Evolutionary conservation across 2,113 vertebrate species (phyloP).

Genomic region (Gymnorhina tibicen): DNA sequence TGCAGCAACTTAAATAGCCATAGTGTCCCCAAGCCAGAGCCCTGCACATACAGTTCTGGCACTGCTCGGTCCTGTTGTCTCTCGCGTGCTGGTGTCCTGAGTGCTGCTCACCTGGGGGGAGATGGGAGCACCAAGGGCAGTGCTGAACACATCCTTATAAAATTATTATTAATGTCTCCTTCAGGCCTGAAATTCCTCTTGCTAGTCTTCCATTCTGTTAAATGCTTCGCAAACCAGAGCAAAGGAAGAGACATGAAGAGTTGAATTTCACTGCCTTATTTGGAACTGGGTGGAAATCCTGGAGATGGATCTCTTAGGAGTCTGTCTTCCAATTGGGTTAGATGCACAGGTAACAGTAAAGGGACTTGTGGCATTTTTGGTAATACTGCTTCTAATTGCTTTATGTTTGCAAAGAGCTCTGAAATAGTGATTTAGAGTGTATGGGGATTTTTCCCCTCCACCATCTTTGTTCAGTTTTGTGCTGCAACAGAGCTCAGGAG

Average conservation of each 20-base stretch:
- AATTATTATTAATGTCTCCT: constrained; percentile 60
- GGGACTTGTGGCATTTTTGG: constrained; percentile 27
- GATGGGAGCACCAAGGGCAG: neutral
- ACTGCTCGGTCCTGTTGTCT: neutral
- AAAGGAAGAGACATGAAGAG: constrained; percentile 65
- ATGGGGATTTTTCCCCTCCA: neutral
- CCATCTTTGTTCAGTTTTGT: neutral
- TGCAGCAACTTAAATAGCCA: neutral
- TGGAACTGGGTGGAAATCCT: constrained; percentile 64
- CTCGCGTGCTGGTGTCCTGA: neutral
- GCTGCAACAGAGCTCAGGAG: neutral
- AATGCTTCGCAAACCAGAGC: constrained; percentile 57
- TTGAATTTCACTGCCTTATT: constrained; percentile 69
- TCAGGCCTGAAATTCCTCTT: constrained; percentile 68
- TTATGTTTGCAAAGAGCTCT: constrained; percentile 1
- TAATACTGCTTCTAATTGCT: constrained; percentile 12
- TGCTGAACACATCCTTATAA: neutral
- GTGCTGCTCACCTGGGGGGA: constrained; percentile 18
- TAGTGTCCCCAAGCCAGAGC: neutral
- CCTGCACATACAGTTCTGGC: neutral
- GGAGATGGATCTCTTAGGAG: constrained; percentile 66
- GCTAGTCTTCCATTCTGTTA: constrained; percentile 60
- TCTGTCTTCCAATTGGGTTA: constrained; percentile 61
- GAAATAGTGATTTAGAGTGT: neutral
- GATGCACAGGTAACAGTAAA: constrained; percentile 56